Evolutionary conservation across 2,888 invertebrate species (phyloP).

Genomic region (Acrobeloides nanus): DNA sequence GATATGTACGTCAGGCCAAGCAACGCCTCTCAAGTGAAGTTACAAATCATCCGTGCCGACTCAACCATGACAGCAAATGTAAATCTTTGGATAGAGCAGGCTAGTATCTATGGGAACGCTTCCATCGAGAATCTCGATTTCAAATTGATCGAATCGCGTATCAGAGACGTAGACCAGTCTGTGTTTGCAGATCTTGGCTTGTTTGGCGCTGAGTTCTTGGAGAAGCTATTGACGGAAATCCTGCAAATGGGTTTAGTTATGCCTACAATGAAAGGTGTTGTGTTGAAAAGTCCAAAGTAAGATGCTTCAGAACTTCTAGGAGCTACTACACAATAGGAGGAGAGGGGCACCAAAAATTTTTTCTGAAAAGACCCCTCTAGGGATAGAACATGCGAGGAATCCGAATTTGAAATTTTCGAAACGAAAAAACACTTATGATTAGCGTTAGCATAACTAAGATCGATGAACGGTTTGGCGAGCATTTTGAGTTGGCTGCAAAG

Average conservation of each 20-base stretch:
- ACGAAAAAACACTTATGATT: too few species aligned
- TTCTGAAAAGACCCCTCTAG: too few species aligned
- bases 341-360: too few species aligned
- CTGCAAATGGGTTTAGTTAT: conserved; percentile 47
- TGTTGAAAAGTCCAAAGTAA: conserved; percentile 49
- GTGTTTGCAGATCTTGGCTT: conserved; percentile 51
- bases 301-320: conserved; percentile 4
- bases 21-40: conserved; percentile 31
- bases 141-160: conserved; percentile 38
- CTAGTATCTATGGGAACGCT: conserved; percentile 47
- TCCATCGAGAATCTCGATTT: conserved; percentile 51
- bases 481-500: too few species aligned
- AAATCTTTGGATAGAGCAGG: conserved; percentile 39
- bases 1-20: conserved; percentile 45
- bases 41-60: conserved; percentile 41
- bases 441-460: too few species aligned
- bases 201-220: conserved; percentile 52
- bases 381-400: too few species aligned
- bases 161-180: conserved; percentile 46
- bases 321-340: too few species aligned
- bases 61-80: conserved; percentile 52
- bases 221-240: conserved; percentile 50
- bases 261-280: conserved; percentile 49
- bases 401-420: neutral
- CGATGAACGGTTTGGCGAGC: too few species aligned